Evolutionary conservation across 2,888 invertebrate species (phyloP), one percentile per base, ranked within the genome.

Genomic region (Leptinotarsa rubiginosa): DNA sequence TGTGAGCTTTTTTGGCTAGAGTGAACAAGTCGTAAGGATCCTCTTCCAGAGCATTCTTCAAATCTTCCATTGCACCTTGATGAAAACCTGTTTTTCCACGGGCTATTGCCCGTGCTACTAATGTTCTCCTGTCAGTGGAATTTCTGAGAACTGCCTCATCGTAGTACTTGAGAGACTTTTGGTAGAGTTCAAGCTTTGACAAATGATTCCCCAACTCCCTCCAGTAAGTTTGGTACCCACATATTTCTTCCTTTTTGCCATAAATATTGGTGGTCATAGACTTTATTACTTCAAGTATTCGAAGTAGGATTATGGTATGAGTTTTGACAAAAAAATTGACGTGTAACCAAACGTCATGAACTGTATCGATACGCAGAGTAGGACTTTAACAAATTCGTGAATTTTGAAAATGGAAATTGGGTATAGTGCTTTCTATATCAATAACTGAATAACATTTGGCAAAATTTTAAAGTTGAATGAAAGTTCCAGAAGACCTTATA

Each of bases 31-130:
- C 84, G 16, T 83, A 83, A 0, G 83, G 81, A 50, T 84, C 82
- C 15, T 83, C 16, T 47, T 79, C 75, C 7, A 87, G 70, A 56
- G 92, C 90, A 72, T 86, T 87, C 15, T 85, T 87, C 7, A 89
- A 89, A 78, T 91, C 91, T 64, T 85, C 87, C 71, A 91, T 83
- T 65, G 91, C 91, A 0, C 89, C 90, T 47, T 80, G 81, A 79
- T 91, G 91, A 81, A 90, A 86, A 54, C 90, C 90, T 16, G 89
- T 88, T 84, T 91, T 91, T 1, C 90, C 88, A 25, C 90, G 84
- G 4, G 90, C 90, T 79, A 88, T 84, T 77, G 91, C 89, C 62
- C 91, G 86, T 0, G 91, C 91, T 54, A 91, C 86, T 47, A 91
- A 84, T 0, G 91, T 89, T 68, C 88, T 87, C 16, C 89, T 88